These are phyloP conservation scores for Yoshiicerus persimilis DNA, from an alignment of 1,140 invertebrate species.

Conservation along the genomic window DNA sequence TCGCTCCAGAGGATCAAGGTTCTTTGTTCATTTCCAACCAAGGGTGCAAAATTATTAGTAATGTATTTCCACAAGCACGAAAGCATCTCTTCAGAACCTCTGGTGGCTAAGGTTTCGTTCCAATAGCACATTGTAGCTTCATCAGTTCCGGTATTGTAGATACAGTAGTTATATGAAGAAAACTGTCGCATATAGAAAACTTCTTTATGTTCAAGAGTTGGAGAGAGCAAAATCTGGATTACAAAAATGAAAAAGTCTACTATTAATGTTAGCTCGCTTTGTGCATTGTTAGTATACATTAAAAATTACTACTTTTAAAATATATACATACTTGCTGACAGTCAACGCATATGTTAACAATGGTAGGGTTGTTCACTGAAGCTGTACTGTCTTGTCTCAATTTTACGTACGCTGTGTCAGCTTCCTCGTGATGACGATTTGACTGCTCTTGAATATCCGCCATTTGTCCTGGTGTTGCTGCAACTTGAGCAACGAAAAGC, in stretches of 20 bases:
- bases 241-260: too few species aligned
- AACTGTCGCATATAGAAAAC: background rate
- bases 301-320: too few species aligned
- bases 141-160: background rate
- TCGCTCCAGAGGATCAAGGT: background rate
- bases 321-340: background rate
- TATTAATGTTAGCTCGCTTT: too few species aligned
- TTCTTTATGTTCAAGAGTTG: background rate
- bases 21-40: background rate
- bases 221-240: background rate
- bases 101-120: background rate
- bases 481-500: background rate
- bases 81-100: background rate
- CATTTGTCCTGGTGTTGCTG: background rate
- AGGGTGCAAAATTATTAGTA: background rate
- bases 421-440: background rate
- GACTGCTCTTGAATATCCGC: background rate
- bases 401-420: background rate
- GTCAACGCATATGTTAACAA: background rate
- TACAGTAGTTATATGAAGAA: background rate
- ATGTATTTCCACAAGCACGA: background rate
- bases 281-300: too few species aligned
- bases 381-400: background rate
- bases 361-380: background rate
- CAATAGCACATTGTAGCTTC: background rate